These are phyloP conservation scores for Microcebus lehilahytsara DNA, from an alignment of 2,113 vertebrate species.

Conservation along the genomic window DNA sequence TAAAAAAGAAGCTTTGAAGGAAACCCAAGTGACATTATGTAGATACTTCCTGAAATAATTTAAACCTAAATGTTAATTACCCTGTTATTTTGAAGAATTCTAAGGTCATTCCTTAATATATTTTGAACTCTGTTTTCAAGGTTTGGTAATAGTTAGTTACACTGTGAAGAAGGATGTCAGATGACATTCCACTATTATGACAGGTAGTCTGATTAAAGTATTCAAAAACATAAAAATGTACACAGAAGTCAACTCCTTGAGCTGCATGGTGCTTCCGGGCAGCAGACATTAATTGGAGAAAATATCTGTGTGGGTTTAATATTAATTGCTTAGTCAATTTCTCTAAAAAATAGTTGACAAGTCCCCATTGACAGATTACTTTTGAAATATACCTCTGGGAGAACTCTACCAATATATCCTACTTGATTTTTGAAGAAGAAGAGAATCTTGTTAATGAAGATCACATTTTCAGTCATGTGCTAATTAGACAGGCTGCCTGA, in stretches of 20 bases:
- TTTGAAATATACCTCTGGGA: conserved; percentile 45
- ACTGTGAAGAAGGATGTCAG: neutral
- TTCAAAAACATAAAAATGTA: neutral
- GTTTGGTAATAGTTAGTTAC: conserved; percentile 13
- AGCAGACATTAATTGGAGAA: neutral
- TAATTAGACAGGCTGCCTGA: conserved; percentile 53
- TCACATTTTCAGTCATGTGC: neutral
- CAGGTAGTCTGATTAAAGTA: conserved; percentile 7
- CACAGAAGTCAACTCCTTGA: neutral
- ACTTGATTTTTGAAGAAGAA: conserved; percentile 52
- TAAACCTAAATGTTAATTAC: neutral
- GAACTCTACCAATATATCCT: conserved; percentile 26
- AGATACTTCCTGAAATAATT: neutral
- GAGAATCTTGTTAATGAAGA: conserved; percentile 55
- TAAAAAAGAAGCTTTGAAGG: neutral
- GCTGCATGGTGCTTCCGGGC: neutral
- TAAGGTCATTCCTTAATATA: neutral
- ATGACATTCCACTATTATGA: neutral
- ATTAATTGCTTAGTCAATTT: neutral
- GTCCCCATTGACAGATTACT: neutral
- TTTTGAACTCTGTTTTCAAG: conserved; percentile 34
- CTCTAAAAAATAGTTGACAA: conserved; percentile 35
- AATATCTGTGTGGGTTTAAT: neutral
- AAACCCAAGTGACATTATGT: neutral
- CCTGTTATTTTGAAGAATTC: neutral